Conservation (phyloP, 2,797 vertebrate species). For the Syngnathus acus region DNA sequence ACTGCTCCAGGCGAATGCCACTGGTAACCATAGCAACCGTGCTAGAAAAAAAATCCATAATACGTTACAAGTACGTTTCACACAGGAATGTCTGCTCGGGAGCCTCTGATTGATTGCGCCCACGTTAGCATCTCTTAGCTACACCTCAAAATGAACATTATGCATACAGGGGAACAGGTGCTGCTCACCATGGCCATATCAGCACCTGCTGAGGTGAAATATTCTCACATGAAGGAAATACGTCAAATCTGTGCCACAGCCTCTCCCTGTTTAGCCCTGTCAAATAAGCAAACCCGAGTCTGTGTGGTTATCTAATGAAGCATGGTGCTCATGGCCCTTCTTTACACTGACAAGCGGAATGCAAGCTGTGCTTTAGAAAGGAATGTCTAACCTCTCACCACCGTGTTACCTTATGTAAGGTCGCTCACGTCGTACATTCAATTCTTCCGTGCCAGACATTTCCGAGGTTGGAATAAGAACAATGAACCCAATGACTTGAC, state of each 20-base stretch:
- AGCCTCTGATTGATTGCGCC: slow-evolving; percentile 22
- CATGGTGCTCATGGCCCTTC: slow-evolving; percentile 37
- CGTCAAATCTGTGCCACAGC: slow-evolving; percentile 12
- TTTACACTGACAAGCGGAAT: slow-evolving; percentile 54
- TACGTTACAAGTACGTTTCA: slow-evolving; percentile 26
- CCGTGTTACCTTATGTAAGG: slow-evolving; percentile 25
- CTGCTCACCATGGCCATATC: background rate
- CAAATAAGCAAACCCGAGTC: slow-evolving; percentile 29
- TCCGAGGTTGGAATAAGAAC: background rate
- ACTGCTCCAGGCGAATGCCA: slow-evolving; percentile 43
- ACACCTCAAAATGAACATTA: slow-evolving; percentile 29
- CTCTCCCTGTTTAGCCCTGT: slow-evolving; percentile 12
- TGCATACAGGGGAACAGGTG: slow-evolving; percentile 44
- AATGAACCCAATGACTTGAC: background rate
- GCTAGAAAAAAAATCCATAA: slow-evolving; percentile 35
- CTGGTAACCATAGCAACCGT: slow-evolving; percentile 64
- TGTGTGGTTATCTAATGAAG: slow-evolving; percentile 59
- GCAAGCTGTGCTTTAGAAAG: slow-evolving; percentile 35
- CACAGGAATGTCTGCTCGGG: slow-evolving; percentile 32
- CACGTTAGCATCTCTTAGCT: slow-evolving; percentile 14
- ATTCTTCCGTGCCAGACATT: background rate
- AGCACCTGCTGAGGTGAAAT: slow-evolving; percentile 27
- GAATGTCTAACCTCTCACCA: slow-evolving; percentile 49
- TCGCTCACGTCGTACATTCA: background rate
- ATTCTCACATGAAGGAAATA: slow-evolving; percentile 23